Evolutionary conservation across 1,140 invertebrate genomes (phyloP).

Genomic region (Apocrypta bakeri): DNA sequence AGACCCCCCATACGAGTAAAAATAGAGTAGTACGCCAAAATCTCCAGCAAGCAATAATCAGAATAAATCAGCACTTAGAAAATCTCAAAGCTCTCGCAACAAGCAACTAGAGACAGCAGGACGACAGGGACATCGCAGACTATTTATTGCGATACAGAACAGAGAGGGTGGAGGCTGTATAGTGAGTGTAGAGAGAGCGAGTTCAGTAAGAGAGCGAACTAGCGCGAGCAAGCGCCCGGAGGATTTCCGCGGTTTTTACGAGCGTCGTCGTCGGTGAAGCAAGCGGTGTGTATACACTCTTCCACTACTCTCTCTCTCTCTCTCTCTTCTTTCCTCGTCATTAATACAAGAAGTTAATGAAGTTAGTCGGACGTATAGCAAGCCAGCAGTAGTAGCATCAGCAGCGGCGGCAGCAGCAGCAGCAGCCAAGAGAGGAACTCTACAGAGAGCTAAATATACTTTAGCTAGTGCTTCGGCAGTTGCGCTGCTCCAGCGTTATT

Average conservation of each 20-base stretch:
- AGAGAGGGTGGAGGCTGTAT: not conserved
- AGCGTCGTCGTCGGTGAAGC: not conserved
- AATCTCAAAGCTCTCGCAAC: no score
- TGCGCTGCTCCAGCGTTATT: constrained; percentile 11
- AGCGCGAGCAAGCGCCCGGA: not conserved
- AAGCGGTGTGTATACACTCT: not conserved
- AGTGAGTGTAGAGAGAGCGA: not conserved
- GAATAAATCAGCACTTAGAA: no score
- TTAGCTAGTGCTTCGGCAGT: constrained; percentile 6
- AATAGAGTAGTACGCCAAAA: no score
- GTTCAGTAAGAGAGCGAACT: not conserved
- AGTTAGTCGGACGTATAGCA: constrained; percentile 51
- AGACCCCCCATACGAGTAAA: no score
- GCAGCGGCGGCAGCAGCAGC: not conserved
- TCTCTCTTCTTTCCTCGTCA: constrained; percentile 53
- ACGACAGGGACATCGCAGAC: no score
- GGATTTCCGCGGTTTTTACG: constrained; percentile 27
- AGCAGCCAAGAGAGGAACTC: no score
- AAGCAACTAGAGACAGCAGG: no score
- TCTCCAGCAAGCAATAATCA: no score
- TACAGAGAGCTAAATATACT: no score
- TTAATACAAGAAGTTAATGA: constrained; percentile 63
- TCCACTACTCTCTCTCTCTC: not conserved
- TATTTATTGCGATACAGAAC: not conserved
- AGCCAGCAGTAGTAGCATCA: not conserved